Evolutionary conservation across 2,797 vertebrate species (phyloP).

Genomic region (Sebastes wilsoni): DNA sequence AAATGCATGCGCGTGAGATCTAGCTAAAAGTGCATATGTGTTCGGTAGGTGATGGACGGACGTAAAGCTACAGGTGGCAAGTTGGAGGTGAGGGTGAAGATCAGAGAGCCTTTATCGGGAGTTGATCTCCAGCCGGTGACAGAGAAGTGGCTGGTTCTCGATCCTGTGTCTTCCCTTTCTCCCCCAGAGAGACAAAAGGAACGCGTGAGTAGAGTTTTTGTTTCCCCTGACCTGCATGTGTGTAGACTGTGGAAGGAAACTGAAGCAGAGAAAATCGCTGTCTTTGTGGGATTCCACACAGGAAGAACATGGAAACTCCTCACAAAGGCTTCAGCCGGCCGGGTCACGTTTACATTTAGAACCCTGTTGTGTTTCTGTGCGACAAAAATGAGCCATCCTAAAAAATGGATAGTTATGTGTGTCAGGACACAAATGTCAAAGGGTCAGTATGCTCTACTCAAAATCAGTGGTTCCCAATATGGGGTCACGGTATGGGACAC

Average conservation of each 20-base stretch:
- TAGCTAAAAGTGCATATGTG: neutral
- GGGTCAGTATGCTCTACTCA: no score
- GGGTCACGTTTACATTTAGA: no score
- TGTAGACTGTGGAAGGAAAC: neutral
- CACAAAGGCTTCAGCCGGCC: neutral
- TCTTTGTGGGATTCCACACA: neutral
- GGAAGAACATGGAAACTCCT: neutral
- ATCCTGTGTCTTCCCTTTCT: slow-evolving; percentile 73
- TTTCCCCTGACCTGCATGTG: neutral
- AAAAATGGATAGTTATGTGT: no score
- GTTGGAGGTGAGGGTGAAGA: slow-evolving; percentile 88
- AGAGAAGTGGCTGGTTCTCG: slow-evolving; percentile 90
- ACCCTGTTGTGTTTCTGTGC: no score
- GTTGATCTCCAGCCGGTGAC: slow-evolving; percentile 86
- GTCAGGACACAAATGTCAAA: no score
- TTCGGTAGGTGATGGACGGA: slow-evolving; percentile 87
- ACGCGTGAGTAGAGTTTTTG: slow-evolving; percentile 43
- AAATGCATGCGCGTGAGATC: neutral
- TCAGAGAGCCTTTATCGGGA: slow-evolving; percentile 87
- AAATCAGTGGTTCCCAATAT: no score
- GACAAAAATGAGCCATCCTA: no score
- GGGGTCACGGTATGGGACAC: no score
- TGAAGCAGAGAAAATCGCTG: neutral
- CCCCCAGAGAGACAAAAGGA: slow-evolving; percentile 78
- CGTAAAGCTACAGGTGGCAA: slow-evolving; percentile 89